Evolutionary conservation across 2,888 invertebrate genomes (phyloP), one percentile per base, ranked within the genome.

Genomic region (Macaria notata): DNA sequence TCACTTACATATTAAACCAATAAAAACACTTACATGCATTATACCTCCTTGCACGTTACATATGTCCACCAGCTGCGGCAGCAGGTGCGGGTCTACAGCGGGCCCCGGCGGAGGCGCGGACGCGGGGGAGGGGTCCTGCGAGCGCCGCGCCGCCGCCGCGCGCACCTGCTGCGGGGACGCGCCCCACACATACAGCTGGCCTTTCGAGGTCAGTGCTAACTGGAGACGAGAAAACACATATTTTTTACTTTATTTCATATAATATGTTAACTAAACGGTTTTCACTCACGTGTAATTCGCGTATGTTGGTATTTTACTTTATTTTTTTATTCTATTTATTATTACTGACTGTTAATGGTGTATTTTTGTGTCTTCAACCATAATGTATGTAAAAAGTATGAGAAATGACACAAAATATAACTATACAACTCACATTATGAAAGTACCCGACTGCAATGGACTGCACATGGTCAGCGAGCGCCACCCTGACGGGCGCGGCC

Each of bases 141-240:
- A 8, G 87, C 78, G 91, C 51, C 88, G 73, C 79, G 92, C 79
- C 76, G 90, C 93, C 49, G 92, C 87, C 55, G 94, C 90, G 38
- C 94, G 88, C 39, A 94, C 87, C 38, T 92, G 92, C 75, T 94
- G 93, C 56, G 94, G 94, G 66, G 93, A 94, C 42, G 92, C 92
- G 42, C 94, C 95, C 94, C 94, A 95, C 9, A 79, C 76, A 79
- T 88, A 94, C 41, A 81, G 84, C 66, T 76, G 81, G 46, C 84
- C 92, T 75, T 72, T 87, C 29, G 63, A 70, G 0, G 92, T 90
- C 31, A 94, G 78, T 38, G 92, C 94, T 68, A 94, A 69, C 94
- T 94, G 69, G 4, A 5, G 4, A 33, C 33, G 3, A 39, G 5
- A 54, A 19, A 7, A 4, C 6, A 4, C 33, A 33, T 33, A 33